These are phyloP conservation scores for Orgyia antiqua DNA, from an alignment of 2,888 invertebrate species.

Conservation along the genomic window DNA sequence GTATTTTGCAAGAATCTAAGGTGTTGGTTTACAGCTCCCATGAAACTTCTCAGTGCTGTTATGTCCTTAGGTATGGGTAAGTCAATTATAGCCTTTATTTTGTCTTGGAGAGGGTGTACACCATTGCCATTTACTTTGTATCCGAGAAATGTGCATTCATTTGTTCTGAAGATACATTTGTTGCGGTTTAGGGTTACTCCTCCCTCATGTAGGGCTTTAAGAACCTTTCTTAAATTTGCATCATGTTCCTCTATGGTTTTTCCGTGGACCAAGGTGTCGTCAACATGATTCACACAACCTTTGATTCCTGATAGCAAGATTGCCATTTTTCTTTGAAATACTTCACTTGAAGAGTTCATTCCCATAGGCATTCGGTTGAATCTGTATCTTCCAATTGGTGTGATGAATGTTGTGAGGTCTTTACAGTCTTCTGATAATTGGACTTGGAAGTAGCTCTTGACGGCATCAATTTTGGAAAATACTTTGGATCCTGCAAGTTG, in stretches of 20 bases:
- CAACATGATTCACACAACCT: conserved; percentile 4
- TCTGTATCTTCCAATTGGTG: conserved; percentile 2
- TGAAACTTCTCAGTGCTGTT: conserved; percentile 4
- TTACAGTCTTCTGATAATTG: conserved; percentile 1
- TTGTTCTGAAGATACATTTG: too few species aligned
- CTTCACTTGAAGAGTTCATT: conserved; percentile 4
- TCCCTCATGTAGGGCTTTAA: too few species aligned
- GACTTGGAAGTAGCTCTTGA: not conserved
- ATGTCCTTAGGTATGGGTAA: conserved; percentile 1
- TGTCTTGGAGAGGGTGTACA: too few species aligned
- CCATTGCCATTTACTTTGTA: too few species aligned
- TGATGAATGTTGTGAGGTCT: conserved; percentile 4
- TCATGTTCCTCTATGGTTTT: too few species aligned
- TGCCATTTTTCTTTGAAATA: conserved; percentile 4
- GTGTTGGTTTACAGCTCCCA: conserved; percentile 3
- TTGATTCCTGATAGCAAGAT: conserved; percentile 1
- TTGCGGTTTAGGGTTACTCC: too few species aligned
- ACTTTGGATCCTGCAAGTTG: conserved; percentile 2
- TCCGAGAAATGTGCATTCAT: too few species aligned
- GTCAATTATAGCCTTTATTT: not conserved
- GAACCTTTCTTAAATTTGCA: too few species aligned
- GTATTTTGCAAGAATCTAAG: conserved; percentile 3
- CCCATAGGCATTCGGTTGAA: conserved; percentile 5
- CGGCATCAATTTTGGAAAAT: conserved; percentile 1
- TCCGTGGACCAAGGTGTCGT: conserved; percentile 4